A percentile compares a stretch with the other conserved stretches of the same genome.
phyloP scores from a whole-genome alignment of 1,140 invertebrate species.

The Rhyzopertha dominica region DNA sequence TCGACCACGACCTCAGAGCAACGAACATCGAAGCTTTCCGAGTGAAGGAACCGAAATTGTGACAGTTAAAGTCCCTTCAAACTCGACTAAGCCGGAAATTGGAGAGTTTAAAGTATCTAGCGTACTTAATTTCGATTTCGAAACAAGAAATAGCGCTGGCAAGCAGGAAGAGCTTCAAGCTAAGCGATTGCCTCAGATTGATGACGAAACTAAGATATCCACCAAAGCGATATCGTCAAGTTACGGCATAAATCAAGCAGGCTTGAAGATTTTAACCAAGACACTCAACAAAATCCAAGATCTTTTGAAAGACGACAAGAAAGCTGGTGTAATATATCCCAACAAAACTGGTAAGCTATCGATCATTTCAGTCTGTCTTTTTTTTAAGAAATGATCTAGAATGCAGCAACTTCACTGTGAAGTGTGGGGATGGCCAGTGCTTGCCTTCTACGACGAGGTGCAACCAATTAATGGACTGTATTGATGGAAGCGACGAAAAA shows the following conservation, averaged over 20 bases:
- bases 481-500: conserved; percentile 64
- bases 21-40: conserved; percentile 37
- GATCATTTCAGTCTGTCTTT: conserved; percentile 3
- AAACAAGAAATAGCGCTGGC: conserved; percentile 14
- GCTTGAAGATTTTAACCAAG: conserved; percentile 62
- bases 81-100: conserved; percentile 21
- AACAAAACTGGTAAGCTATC: conserved; percentile 20
- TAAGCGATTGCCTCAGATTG: conserved; percentile 49
- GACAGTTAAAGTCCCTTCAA: conserved; percentile 10
- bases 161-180: conserved; percentile 33
- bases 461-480: conserved; percentile 70
- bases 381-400: conserved; percentile 26
- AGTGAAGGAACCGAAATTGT: no score
- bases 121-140: conserved; percentile 34
- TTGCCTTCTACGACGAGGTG: conserved; percentile 62
- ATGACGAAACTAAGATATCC: conserved; percentile 49
- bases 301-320: conserved; percentile 30
- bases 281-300: conserved; percentile 55
- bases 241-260: conserved; percentile 57
- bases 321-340: conserved; percentile 8
- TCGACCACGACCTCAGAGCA: conserved; percentile 49
- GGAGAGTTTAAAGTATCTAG: conserved; percentile 37
- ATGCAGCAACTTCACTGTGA: conserved; percentile 51
- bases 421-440: conserved; percentile 62
- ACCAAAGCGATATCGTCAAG: conserved; percentile 53